A percentile compares a stretch with the other conserved stretches of the same genome.
phyloP scores from a whole-genome alignment of 2,888 invertebrate genomes.

The Lamproptera curius region DNA sequence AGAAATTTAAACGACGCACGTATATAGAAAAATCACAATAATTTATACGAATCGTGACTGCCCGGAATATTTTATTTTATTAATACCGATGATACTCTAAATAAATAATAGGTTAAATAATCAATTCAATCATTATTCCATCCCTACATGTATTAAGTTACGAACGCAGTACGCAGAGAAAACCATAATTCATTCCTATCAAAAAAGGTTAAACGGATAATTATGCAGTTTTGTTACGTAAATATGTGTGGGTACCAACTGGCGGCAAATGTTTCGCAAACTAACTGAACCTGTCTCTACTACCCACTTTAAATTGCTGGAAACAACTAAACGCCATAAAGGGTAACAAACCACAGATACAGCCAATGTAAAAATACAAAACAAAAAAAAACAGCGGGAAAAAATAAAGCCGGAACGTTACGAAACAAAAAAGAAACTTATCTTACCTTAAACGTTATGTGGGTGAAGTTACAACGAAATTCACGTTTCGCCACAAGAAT shows the following conservation, averaged over 20 bases:
- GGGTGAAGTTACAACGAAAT: conserved; percentile 60
- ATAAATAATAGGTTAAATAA: too few species aligned
- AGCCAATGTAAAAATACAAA: conserved; percentile 17
- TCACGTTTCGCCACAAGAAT: conserved; percentile 50
- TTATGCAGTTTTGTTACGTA: conserved; percentile 22
- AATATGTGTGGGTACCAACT: conserved; percentile 25
- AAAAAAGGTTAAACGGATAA: conserved; percentile 6
- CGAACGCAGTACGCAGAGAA: too few species aligned
- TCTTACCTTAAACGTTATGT: conserved; percentile 74
- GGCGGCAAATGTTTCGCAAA: conserved; percentile 23
- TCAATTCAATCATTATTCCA: too few species aligned
- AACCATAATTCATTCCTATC: too few species aligned
- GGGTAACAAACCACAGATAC: neutral
- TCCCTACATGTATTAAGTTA: too few species aligned
- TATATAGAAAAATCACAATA: too few species aligned
- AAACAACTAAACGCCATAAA: conserved; percentile 1
- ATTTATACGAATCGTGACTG: too few species aligned
- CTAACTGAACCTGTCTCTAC: conserved; percentile 8
- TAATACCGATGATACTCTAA: too few species aligned
- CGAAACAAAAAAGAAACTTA: conserved; percentile 67
- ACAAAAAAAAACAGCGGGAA: conserved; percentile 26
- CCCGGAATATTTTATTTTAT: too few species aligned
- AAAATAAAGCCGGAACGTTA: conserved; percentile 50
- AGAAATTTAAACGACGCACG: too few species aligned
- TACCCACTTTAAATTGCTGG: conserved; percentile 3